A percentile compares a stretch with the other conserved stretches of the same genome.
These are phyloP conservation scores for Macroglossus sobrinus DNA, from an alignment of 2,113 vertebrate species.

Conservation along the genomic window DNA sequence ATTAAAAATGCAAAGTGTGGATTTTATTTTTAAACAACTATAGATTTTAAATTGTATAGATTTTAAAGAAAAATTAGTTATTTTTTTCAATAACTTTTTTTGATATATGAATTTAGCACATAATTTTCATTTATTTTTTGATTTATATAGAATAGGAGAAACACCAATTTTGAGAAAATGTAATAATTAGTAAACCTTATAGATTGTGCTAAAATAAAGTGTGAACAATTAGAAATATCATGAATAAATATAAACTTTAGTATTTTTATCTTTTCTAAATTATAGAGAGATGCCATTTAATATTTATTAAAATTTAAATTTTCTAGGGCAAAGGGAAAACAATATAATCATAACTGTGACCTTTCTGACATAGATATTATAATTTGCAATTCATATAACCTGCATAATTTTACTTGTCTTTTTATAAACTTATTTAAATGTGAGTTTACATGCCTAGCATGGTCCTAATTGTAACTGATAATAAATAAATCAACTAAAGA, in stretches of 20 bases:
- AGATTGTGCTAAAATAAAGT: background rate
- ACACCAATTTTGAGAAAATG: background rate
- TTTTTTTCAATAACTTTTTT: background rate
- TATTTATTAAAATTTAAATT: slow-evolving; percentile 50
- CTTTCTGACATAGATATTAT: slow-evolving; percentile 49
- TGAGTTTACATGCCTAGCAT: slow-evolving; percentile 44
- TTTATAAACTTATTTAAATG: slow-evolving; percentile 66
- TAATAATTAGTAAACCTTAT: background rate
- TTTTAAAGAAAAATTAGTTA: background rate
- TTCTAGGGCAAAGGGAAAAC: background rate
- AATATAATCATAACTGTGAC: slow-evolving; percentile 31
- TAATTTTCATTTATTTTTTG: background rate
- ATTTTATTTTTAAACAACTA: background rate
- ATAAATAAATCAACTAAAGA: slow-evolving; percentile 63
- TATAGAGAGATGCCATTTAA: background rate
- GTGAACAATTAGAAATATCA: background rate
- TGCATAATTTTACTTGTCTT: slow-evolving; percentile 55
- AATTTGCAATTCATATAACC: slow-evolving; percentile 52
- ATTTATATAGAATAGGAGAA: background rate
- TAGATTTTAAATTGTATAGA: background rate
- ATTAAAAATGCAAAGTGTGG: background rate
- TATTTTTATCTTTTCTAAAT: background rate
- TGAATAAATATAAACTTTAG: background rate
- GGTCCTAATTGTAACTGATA: slow-evolving; percentile 53
- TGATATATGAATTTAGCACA: background rate